These are phyloP conservation scores for Acleris laterana DNA, from an alignment of 2,888 invertebrate species.

Conservation along the genomic window DNA sequence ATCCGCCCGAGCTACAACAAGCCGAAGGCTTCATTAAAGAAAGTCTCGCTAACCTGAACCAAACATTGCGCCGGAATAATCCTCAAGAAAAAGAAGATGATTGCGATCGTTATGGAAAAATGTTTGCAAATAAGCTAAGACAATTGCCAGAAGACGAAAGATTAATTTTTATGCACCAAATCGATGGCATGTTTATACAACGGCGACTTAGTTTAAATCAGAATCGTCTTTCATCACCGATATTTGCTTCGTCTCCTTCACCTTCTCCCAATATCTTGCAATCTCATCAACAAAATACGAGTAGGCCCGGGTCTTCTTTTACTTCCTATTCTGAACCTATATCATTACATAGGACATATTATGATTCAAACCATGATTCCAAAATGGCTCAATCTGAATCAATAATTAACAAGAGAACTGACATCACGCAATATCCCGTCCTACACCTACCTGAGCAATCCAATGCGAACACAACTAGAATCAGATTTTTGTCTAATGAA, in stretches of 20 bases:
- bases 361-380: conserved; percentile 4
- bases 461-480: conserved; percentile 11
- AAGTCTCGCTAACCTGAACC: conserved; percentile 24
- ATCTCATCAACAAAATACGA: conserved; percentile 5
- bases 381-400: conserved; percentile 1
- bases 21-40: conserved; percentile 24
- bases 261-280: conserved; percentile 2
- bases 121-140: conserved; percentile 31
- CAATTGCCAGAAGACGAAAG: conserved; percentile 28
- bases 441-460: conserved; percentile 5
- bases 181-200: conserved; percentile 31
- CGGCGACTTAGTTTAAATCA: conserved; percentile 14
- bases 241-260: neutral
- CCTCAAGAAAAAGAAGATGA: conserved; percentile 20
- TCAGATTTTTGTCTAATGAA: conserved; percentile 12
- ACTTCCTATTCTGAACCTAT: conserved; percentile 5
- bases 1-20: conserved; percentile 29
- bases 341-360: conserved; percentile 5
- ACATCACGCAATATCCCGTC: too few relatives aligned
- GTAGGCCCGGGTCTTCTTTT: conserved; percentile 4
- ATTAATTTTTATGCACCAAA: conserved; percentile 27
- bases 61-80: conserved; percentile 30
- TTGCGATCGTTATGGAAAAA: conserved; percentile 29
- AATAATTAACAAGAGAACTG: too few relatives aligned
- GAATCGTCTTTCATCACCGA: conserved; percentile 13